These are phyloP conservation scores for Drosophila parvula DNA, from an alignment of 1,140 invertebrate genomes.

Conservation along the genomic window DNA sequence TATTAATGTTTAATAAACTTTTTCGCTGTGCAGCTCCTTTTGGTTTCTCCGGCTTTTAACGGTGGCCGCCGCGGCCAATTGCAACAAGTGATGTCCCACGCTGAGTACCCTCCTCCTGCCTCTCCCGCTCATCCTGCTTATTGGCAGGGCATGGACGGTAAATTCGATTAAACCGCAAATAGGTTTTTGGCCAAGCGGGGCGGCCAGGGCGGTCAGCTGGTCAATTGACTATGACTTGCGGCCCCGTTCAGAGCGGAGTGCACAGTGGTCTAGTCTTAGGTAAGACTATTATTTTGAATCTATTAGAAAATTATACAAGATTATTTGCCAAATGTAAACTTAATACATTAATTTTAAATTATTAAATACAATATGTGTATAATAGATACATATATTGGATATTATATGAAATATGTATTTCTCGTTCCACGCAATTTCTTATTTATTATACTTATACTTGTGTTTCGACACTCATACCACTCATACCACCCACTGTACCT, in stretches of 20 bases:
- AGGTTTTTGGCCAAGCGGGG: constrained; percentile 66
- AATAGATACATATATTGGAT: no score
- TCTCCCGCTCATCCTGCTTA: constrained; percentile 13
- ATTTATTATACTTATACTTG: no score
- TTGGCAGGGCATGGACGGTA: constrained; percentile 72
- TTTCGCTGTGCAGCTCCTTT: constrained; percentile 27
- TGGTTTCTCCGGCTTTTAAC: constrained; percentile 36
- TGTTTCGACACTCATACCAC: no score
- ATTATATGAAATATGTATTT: no score
- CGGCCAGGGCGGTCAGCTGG: constrained; percentile 63
- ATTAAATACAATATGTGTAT: neutral
- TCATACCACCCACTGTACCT: neutral
- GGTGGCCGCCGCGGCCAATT: constrained; percentile 49
- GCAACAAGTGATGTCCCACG: constrained; percentile 69
- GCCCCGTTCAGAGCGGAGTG: constrained; percentile 1
- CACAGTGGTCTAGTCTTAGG: constrained; percentile 40
- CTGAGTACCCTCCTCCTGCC: constrained; percentile 23
- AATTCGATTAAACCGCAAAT: constrained; percentile 81
- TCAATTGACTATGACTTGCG: constrained; percentile 62
- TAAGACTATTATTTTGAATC: no score
- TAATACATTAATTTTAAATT: neutral
- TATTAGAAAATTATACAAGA: neutral
- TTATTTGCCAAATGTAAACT: neutral
- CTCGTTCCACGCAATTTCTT: no score
- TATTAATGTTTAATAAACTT: neutral